phyloP scores from a whole-genome alignment of 1,140 invertebrate species.

The Elysia chlorotica region DNA sequence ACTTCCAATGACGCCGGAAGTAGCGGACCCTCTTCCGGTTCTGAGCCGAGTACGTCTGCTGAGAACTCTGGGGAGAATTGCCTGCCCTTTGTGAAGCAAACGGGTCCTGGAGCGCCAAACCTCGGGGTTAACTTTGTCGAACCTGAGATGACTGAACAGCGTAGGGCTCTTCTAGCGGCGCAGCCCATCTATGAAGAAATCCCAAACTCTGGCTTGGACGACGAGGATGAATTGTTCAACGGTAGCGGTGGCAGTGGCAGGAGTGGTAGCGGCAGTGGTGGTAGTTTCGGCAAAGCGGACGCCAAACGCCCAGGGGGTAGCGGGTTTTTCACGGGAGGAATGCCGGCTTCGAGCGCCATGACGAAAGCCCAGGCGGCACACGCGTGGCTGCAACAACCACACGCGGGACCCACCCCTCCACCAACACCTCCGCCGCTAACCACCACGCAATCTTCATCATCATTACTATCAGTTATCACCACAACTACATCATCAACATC shows the following conservation, averaged over 20 bases:
- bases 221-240: constrained; percentile 9
- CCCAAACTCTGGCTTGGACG: too few relatives aligned
- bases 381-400: constrained; percentile 2
- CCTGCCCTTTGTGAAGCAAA: too few relatives aligned
- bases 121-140: constrained; percentile 15
- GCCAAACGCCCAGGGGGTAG: background rate
- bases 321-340: background rate
- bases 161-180: constrained; percentile 40
- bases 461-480: background rate
- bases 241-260: background rate
- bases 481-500: background rate
- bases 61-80: background rate
- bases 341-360: background rate
- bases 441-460: too few relatives aligned
- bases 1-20: constrained; percentile 11
- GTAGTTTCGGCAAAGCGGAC: background rate
- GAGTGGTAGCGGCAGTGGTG: background rate
- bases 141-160: constrained; percentile 33
- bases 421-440: background rate
- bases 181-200: constrained; percentile 59
- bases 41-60: background rate
- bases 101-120: background rate
- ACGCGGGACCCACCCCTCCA: background rate
- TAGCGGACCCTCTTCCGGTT: background rate
- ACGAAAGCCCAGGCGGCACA: constrained; percentile 10